Base-by-base conservation (phyloP, 2,113 vertebrate species). In the Miniopterus natalensis region DNA sequence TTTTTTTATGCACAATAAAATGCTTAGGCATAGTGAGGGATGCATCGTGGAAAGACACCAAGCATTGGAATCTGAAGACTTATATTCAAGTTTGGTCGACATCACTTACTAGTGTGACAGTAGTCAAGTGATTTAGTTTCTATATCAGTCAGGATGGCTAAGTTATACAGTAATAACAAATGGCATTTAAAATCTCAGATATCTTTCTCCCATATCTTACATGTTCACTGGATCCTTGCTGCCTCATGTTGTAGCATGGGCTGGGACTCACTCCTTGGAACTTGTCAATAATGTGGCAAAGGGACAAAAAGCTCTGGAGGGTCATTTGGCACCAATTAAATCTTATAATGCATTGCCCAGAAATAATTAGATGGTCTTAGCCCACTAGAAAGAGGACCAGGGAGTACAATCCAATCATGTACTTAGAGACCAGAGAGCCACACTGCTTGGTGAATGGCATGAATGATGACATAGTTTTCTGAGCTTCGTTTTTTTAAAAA, bases 141-240 rank as follows among this genome's bases (percentile, higher is more conserved):
- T 45, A 2, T n/a, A 6, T 63, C 63, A 49, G 20, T 61, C 31
- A 74, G 27, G 25, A 88, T 57, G 8, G 23, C 15, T 63, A 63
- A 40, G 14, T 47, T 59, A 36, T 23, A 9, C 17, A 53, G 42
- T 75, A 15, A 25, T 68, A 66, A 68, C 40, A 85, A 45, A 23
- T 59, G 75, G 36, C 63, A 94, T 93, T 18, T n/a, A 53, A 89
- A 77, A 68, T 40, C n/a, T 86, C 84, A 73, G 17, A 25, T 68
- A 18, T 31, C 9, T 89, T 75, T 85, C n/a, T 75, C 25, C 3
- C 1, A 85, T 61, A 42, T 7, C 7, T 57, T 65, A 61, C 8
- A 27, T 8, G 36, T 7, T 51, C 29, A 17, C 20, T 79, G 59
- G 10, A 6, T 79, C 31, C 77, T 87, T 59, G 15, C 31, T 42